Conservation (phyloP, 2,888 invertebrate genomes). For the Nemoura dubitans region DNA sequence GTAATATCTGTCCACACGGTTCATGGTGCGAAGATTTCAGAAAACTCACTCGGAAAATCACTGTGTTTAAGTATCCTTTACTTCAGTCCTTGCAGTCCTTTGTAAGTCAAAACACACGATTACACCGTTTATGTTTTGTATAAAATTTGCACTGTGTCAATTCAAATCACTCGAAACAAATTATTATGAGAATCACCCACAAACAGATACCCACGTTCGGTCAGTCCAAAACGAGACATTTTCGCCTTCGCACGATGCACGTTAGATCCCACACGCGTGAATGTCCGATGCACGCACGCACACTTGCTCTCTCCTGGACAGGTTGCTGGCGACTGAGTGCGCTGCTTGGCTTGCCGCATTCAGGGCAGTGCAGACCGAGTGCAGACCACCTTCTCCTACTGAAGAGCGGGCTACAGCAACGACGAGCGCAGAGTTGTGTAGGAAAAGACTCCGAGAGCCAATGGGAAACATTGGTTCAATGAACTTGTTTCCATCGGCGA, state of each 20-base stretch:
- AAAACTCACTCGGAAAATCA: not conserved
- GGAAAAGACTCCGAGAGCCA: not conserved
- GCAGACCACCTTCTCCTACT: not conserved
- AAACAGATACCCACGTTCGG: not conserved
- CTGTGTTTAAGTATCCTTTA: not conserved
- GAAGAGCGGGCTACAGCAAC: not conserved
- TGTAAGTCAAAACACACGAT: not conserved
- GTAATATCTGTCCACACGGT: constrained; percentile 50
- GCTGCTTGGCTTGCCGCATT: not conserved
- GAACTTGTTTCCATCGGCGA: not conserved
- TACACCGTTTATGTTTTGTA: too few species aligned
- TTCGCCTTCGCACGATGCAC: not conserved
- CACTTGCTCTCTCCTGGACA: not conserved
- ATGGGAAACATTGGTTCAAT: constrained; percentile 32
- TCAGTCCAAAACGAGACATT: not conserved
- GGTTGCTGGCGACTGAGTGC: not conserved
- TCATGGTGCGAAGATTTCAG: constrained; percentile 45
- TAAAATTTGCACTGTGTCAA: not conserved
- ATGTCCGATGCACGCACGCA: not conserved
- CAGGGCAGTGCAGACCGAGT: not conserved
- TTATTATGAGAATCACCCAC: not conserved
- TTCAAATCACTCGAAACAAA: not conserved
- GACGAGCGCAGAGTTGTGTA: not conserved
- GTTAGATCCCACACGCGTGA: not conserved
- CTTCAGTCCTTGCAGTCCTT: not conserved